These are phyloP conservation scores for Characodon lateralis DNA, from an alignment of 2,797 vertebrate genomes.

Conservation along the genomic window DNA sequence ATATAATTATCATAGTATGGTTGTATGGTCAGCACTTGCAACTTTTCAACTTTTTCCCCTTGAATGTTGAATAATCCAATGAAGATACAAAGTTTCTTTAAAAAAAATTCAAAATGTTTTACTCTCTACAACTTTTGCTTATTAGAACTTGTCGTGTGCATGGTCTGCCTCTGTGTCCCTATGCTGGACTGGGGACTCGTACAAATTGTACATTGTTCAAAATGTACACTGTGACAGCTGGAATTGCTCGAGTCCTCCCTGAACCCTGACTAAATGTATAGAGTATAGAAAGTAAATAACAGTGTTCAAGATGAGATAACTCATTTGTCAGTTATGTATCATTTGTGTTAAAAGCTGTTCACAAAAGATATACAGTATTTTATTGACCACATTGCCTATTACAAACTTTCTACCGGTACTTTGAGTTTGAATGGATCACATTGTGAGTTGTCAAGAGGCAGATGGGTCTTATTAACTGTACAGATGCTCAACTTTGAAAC, in stretches of 20 bases:
- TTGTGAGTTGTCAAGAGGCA: neutral
- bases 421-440: neutral
- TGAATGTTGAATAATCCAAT: neutral
- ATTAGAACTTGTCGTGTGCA: neutral
- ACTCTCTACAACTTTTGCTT: neutral
- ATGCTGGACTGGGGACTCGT: neutral
- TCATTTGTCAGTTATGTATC: neutral
- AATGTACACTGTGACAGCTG: neutral
- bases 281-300: neutral
- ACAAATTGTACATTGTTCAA: neutral
- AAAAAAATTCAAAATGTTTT: neutral
- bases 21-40: neutral
- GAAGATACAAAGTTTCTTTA: neutral
- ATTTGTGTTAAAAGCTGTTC: neutral
- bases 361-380: neutral
- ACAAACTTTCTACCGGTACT: neutral
- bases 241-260: neutral
- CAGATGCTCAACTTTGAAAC: neutral
- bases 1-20: conserved; percentile 20
- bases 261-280: neutral
- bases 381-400: neutral
- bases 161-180: neutral
- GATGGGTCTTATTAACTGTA: neutral
- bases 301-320: neutral
- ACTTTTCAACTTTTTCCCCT: neutral